Evolutionary conservation across 1,140 invertebrate genomes (phyloP).

Genomic region (Lepidostoma basale): DNA sequence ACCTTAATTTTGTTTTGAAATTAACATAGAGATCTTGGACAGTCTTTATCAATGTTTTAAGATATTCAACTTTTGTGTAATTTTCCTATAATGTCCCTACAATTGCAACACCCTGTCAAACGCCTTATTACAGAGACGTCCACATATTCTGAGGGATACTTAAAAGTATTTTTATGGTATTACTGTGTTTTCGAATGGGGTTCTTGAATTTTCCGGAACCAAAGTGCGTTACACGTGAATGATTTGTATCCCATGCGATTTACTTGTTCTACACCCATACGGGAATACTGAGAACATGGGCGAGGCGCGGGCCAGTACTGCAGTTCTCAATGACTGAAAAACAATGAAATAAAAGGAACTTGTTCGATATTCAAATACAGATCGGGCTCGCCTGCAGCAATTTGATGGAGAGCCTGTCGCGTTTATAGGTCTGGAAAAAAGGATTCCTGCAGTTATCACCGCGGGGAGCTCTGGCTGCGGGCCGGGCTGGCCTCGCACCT

Average conservation of each 20-base stretch:
- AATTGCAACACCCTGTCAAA: too few species aligned
- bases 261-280: not conserved
- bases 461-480: not conserved
- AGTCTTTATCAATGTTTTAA: too few species aligned
- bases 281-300: not conserved
- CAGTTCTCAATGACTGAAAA: not conserved
- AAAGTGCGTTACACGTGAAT: not conserved
- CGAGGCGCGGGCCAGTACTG: not conserved
- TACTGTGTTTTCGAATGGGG: too few species aligned
- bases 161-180: too few species aligned
- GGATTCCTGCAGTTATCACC: slow-evolving; percentile 5
- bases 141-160: too few species aligned
- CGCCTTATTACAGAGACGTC: too few species aligned
- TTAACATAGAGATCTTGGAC: too few species aligned
- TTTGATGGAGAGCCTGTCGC: slow-evolving; percentile 3
- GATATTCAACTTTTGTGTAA: too few species aligned
- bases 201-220: not conserved
- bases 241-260: slow-evolving; percentile 5
- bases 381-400: not conserved
- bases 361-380: slow-evolving; percentile 11
- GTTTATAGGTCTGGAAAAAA: slow-evolving; percentile 18
- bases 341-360: slow-evolving; percentile 4
- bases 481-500: not conserved
- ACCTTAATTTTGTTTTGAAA: too few species aligned
- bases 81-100: too few species aligned